Evolutionary conservation across 2,888 invertebrate species (phyloP), one percentile per base, ranked within the genome.

Genomic region (Lymantria monacha): DNA sequence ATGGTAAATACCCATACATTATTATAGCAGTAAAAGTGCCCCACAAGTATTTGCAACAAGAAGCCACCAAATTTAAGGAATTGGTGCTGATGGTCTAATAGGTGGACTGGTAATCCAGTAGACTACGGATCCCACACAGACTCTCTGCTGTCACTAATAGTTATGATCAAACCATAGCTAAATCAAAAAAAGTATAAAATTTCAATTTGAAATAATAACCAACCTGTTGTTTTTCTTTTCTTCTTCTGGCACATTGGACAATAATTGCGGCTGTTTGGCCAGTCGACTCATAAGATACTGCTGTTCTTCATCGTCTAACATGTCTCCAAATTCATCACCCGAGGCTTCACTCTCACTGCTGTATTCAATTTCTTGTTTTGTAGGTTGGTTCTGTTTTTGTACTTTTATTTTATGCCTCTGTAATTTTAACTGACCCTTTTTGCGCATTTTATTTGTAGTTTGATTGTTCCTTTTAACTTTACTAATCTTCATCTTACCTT

Each of bases 301-400:
- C 61, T 93, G 82, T 59, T 93, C 93, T 0, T 93, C 93, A 1
- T 89, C 85, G 43, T 93, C 93, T 63, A 93, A 70, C 93, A 93
- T 93, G 62, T 93, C 92, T 14, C 92, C 84, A 79, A 92, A 91
- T 63, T 92, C 93, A 36, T 93, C 91, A 0, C 89, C 92, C 0
- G 92, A 88, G 3, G 87, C 81, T 30, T 92, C 90, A 56, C 87
- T 89, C 9, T 88, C 91, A 58, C 86, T 86, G 58, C 87, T 87
- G 52, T 90, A 89, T 49, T 87, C 83, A 13, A 74, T 53, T 40
- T 83, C 75, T 1, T 81, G 72, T 9, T 57, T 48, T 8, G 59
- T 55, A 0, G 80, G 82, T 62, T 80, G 79, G 40, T 82, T 83
- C 50, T 80, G 83, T 61, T 85, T 86, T 52, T 81, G 87, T 0